Base-by-base conservation (phyloP, 2,888 invertebrate species). In the Aleiodes alternator region DNA sequence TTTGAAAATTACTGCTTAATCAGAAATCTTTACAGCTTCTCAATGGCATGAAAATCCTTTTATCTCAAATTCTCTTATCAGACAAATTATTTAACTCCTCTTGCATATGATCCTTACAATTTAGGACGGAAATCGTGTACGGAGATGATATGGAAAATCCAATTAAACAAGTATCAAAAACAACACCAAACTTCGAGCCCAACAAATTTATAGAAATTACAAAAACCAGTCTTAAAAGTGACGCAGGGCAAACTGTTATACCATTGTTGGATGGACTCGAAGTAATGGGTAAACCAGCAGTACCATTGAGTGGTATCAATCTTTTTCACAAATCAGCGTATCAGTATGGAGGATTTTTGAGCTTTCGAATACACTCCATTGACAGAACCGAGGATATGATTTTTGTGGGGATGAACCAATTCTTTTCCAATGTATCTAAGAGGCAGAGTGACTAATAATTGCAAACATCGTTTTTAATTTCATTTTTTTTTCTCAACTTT, bases 181-280 rank as follows among this genome's bases (percentile, higher is more conserved):
- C 56, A 3, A 23, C 9, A 3, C 56, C 56, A 8, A 2, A 16
- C 6, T 56, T 56, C 3, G 8, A 14, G 11, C 23, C 56, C 1
- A 56, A 56, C 29, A 56, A 56, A 29, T 56, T 16, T 16, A 56
- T 56, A 56, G 5, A 56, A 56, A 16, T 56, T 56, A 29, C 9
- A 23, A 56, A 23, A 7, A 23, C 56, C 1, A 7, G 56, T 11
- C 7, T 23, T 7, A 56, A 11, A 23, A 29, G 9, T 4, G 56
- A 56, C 11, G 56, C 56, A 23, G 56, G 56, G 29, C 56, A 56
- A 56, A 56, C 56, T 56, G 16, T 56, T 23, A 56, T 56, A 23
- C 56, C 56, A 11, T 11, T 56, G 4, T 29, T 56, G 23, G 56
- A 56, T 56, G 23, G 56, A 23, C 9, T 56, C 16, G 23, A 16